These are phyloP conservation scores for Nymphalis io DNA, from an alignment of 1,140 invertebrate species.

Conservation along the genomic window DNA sequence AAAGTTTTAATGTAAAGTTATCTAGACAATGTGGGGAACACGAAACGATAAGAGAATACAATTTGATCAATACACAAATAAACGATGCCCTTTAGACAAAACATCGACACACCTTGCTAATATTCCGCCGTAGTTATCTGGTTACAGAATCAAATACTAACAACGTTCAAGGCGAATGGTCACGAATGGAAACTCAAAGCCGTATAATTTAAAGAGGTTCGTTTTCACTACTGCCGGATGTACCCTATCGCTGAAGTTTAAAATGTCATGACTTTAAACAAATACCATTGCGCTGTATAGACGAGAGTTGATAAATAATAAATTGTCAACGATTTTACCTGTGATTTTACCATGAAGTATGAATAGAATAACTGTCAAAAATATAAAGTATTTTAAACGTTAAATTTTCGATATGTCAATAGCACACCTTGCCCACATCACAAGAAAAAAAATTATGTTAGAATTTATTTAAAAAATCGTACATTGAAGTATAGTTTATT, in stretches of 20 bases:
- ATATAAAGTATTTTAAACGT: too few relatives aligned
- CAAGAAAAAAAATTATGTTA: too few relatives aligned
- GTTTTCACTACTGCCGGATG: slow-evolving; percentile 28
- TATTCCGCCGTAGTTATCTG: slow-evolving; percentile 46
- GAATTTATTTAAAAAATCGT: too few relatives aligned
- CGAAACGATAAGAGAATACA: slow-evolving; percentile 10
- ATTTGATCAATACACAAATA: slow-evolving; percentile 30
- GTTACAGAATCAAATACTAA: slow-evolving; percentile 47
- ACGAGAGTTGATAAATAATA: slow-evolving; percentile 4
- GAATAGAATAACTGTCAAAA: too few relatives aligned
- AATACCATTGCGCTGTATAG: neutral
- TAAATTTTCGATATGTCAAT: too few relatives aligned
- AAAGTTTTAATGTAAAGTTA: slow-evolving; percentile 4
- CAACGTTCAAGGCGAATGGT: slow-evolving; percentile 43
- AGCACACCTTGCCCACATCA: too few relatives aligned
- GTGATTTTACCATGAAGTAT: neutral
- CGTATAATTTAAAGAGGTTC: slow-evolving; percentile 27
- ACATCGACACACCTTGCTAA: slow-evolving; percentile 41
- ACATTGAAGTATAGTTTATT: too few relatives aligned
- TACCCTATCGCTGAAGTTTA: slow-evolving; percentile 1
- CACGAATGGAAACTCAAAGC: slow-evolving; percentile 50
- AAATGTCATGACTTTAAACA: slow-evolving; percentile 12
- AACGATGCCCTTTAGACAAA: slow-evolving; percentile 41
- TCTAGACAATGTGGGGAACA: neutral
- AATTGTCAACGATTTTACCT: neutral